Evolutionary conservation across 2,113 vertebrate genomes (phyloP).

Genomic region (Turnix velox): DNA sequence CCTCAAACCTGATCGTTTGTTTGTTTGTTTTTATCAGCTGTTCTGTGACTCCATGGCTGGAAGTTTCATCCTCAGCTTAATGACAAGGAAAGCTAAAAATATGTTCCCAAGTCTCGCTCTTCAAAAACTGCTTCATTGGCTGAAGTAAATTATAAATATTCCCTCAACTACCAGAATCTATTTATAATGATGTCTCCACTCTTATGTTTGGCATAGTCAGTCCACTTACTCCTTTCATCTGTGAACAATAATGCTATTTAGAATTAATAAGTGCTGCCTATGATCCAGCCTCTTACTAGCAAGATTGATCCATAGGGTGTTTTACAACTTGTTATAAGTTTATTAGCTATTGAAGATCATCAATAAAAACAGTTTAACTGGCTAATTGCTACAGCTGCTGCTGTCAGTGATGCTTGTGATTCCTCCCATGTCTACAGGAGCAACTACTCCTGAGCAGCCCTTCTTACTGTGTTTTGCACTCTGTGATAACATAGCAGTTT

Average conservation of each 20-base stretch:
- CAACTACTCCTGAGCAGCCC: background rate
- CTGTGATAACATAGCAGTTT: background rate
- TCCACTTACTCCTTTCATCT: background rate
- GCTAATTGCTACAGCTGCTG: constrained; percentile 52
- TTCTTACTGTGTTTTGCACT: background rate
- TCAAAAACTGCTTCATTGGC: background rate
- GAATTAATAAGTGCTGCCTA: constrained; percentile 11
- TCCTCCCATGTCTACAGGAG: background rate
- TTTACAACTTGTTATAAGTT: constrained; percentile 42
- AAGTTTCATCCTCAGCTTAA: background rate
- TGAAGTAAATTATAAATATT: background rate
- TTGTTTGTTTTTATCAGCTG: background rate
- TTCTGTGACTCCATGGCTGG: background rate
- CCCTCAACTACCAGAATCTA: background rate
- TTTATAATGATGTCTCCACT: background rate
- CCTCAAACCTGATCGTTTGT: background rate
- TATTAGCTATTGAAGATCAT: constrained; percentile 53
- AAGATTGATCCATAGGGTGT: constrained; percentile 25
- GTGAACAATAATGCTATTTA: constrained; percentile 3
- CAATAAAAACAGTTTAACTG: constrained; percentile 47
- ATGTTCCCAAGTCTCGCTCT: background rate
- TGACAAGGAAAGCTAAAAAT: background rate
- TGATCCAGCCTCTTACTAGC: constrained; percentile 40
- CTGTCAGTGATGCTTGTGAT: background rate
- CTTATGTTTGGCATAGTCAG: background rate